Conservation (phyloP, 2,888 invertebrate species). For the Agrotis ipsilon region DNA sequence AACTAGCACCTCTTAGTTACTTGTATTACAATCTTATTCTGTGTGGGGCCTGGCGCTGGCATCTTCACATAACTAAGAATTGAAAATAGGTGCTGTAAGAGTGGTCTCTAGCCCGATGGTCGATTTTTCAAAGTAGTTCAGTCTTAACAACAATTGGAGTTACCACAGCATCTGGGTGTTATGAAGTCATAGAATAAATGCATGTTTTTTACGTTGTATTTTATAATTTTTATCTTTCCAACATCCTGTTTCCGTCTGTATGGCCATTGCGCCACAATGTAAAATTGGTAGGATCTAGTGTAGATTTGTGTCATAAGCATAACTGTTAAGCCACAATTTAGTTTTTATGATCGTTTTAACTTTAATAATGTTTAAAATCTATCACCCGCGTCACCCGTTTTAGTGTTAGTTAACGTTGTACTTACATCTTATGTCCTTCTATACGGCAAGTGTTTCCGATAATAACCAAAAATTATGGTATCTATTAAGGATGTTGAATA, state of each 20-base stretch:
- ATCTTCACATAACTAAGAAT: background rate
- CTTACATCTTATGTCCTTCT: slow-evolving; percentile 21
- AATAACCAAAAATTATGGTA: slow-evolving; percentile 59
- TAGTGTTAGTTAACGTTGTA: slow-evolving; percentile 25
- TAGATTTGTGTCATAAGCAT: slow-evolving; percentile 32
- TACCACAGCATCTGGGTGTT: slow-evolving; percentile 62
- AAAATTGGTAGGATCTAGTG: slow-evolving; percentile 37
- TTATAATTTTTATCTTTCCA: slow-evolving; percentile 33
- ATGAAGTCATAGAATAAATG: slow-evolving; percentile 49
- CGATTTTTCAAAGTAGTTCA: slow-evolving; percentile 59
- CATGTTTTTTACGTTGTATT: slow-evolving; percentile 22
- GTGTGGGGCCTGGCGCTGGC: too few relatives aligned
- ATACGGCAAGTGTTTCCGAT: slow-evolving; percentile 24
- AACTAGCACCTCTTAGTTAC: background rate
- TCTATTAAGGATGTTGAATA: slow-evolving; percentile 33
- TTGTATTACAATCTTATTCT: background rate
- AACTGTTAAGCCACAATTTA: slow-evolving; percentile 22
- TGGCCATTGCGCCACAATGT: slow-evolving; percentile 12
- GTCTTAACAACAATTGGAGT: slow-evolving; percentile 64
- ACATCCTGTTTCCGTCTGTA: slow-evolving; percentile 13
- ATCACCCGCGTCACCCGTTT: slow-evolving; percentile 2
- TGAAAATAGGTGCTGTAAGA: background rate
- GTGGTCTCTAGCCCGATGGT: slow-evolving; percentile 11
- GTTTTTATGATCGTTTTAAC: slow-evolving; percentile 10
- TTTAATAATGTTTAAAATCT: slow-evolving; percentile 4